Base-by-base conservation (phyloP, 35 echinoderm and acorn worm species). In the Amphiura filiformis region DNA sequence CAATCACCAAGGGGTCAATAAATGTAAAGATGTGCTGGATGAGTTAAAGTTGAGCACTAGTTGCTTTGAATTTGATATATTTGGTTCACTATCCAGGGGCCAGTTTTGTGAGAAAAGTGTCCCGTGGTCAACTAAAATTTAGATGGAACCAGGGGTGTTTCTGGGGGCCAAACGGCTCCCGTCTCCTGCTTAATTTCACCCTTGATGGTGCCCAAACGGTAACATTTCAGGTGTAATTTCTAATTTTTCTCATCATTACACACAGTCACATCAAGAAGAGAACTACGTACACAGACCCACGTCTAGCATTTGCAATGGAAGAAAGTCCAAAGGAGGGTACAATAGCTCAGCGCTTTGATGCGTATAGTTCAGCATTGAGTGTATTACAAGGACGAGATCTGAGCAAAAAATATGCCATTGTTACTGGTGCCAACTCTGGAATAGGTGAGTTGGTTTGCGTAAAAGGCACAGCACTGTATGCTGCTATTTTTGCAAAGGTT, bases 361-460 rank as follows among this genome's bases (percentile, higher is more conserved):
- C 93, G 13, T 92, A 81, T 75, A 99, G 96, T 37, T 87, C 96
- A 20, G 89, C 89, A 0, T 64, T 92, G 20, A 84, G 80, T 36
- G 93, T 99, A 15, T n/a, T 99, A 80, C 93, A 99, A 82, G 92
- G 93, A n/a, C 40, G 93, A 81, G 96, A 99, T 82, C 87, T 99
- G 32, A 90, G 82, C 38, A 87, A 86, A 17, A 91, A 99, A 77
- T 99, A 99, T 95, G 93, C 93, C 26, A 86, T 99, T 34, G 84
- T 99, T 30, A 99, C 96, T 31, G 96, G 96, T 31, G 96, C 96
- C 32, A 99, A 89, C 56, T 90, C 92, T 22, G 96, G 96, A 47
- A 99, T 99, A 39, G 96, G 96, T 99, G 78, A 76, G 92, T 56
- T 11, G n/a, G n/a, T n/a, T n/a, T n/a, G n/a, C n/a, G n/a, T n/a